Conservation (phyloP, 2,113 vertebrate genomes). For the Dolichotis patagonum region DNA sequence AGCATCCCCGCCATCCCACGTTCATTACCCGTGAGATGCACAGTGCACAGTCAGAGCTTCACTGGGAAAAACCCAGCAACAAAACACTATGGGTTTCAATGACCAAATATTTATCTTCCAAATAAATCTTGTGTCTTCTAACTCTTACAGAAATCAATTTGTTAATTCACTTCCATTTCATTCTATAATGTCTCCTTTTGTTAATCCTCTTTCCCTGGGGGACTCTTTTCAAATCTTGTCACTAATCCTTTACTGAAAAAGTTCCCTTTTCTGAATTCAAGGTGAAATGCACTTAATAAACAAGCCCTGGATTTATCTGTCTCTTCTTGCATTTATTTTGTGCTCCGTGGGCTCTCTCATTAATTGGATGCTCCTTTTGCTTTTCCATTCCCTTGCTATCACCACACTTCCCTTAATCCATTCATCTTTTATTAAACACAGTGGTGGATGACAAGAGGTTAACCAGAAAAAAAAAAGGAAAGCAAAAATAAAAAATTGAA, state of each 20-base stretch:
- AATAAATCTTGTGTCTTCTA: slow-evolving; percentile 76
- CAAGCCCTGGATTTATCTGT: neutral
- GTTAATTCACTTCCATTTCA: slow-evolving; percentile 78
- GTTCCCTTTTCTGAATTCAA: slow-evolving; percentile 68
- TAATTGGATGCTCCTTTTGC: slow-evolving; percentile 26
- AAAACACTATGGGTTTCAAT: slow-evolving; percentile 67
- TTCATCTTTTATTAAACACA: slow-evolving; percentile 58
- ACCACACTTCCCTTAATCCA: slow-evolving; percentile 17
- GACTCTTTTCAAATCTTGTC: slow-evolving; percentile 72
- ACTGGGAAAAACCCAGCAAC: neutral
- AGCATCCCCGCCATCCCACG: neutral
- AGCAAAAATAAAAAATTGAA: neutral
- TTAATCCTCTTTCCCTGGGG: slow-evolving; percentile 68
- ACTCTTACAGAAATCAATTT: slow-evolving; percentile 77
- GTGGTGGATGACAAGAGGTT: neutral
- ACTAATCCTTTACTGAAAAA: slow-evolving; percentile 64
- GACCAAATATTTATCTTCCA: slow-evolving; percentile 79
- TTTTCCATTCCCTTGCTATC: slow-evolving; percentile 46
- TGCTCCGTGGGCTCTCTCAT: neutral
- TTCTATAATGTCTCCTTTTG: slow-evolving; percentile 76
- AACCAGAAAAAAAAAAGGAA: slow-evolving; percentile 29
- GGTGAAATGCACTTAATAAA: slow-evolving; percentile 70
- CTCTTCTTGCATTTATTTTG: slow-evolving; percentile 24
- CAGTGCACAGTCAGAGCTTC: neutral
- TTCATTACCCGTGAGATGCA: neutral